These are phyloP conservation scores for Ctenodactylus gundi DNA, from an alignment of 2,113 vertebrate genomes.

Conservation along the genomic window DNA sequence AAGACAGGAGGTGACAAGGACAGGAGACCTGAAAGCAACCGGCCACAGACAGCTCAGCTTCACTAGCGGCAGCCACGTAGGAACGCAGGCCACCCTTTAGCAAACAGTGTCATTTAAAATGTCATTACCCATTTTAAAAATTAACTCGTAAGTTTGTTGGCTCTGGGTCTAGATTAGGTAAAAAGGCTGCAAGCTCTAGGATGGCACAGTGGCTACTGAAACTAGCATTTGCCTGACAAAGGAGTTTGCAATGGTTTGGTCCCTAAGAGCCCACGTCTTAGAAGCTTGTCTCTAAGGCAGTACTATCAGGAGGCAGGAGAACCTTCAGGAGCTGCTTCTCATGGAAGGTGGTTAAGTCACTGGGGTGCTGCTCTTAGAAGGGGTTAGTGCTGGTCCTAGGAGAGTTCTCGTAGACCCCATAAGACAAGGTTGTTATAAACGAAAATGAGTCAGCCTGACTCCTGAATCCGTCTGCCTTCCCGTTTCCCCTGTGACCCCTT, in stretches of 20 bases:
- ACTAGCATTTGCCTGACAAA: too few species aligned
- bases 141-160: neutral
- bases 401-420: neutral
- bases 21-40: neutral
- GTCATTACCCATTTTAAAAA: neutral
- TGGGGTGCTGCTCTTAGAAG: neutral
- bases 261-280: neutral
- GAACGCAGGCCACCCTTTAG: neutral
- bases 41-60: neutral
- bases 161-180: neutral
- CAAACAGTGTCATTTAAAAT: neutral
- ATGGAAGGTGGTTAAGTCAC: neutral
- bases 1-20: neutral
- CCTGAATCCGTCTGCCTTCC: neutral
- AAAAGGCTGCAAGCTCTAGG: neutral
- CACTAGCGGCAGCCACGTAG: accelerated
- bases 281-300: neutral
- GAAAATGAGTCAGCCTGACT: neutral
- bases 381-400: neutral
- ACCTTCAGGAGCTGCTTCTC: neutral
- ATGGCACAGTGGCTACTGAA: neutral
- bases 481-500: neutral
- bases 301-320: neutral
- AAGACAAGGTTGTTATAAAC: neutral
- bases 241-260: neutral